phyloP scores from a whole-genome alignment of 2,113 vertebrate species.

The Mormyrus lacerda region DNA sequence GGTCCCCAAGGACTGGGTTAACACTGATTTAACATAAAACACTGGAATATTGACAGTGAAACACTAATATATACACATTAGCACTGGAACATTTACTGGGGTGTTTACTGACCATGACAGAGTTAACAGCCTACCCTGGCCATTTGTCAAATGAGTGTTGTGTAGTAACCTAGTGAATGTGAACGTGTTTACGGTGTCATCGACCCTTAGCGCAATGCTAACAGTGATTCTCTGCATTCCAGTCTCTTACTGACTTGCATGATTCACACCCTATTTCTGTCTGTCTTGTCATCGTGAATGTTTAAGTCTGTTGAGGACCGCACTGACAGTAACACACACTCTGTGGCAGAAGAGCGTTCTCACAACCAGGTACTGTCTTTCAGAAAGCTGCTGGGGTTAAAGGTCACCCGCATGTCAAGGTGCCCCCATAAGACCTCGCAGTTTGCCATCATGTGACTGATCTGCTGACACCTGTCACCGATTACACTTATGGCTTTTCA shows the following conservation, averaged over 20 bases:
- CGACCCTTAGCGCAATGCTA: slow-evolving; percentile 37
- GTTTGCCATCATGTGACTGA: not conserved
- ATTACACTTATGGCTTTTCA: not conserved
- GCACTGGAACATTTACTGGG: not conserved
- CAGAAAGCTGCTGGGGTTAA: not conserved
- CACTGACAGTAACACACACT: slow-evolving; percentile 76
- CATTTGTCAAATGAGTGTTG: not conserved
- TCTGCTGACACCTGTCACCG: not conserved
- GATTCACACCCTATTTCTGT: slow-evolving; percentile 56
- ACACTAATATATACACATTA: not conserved
- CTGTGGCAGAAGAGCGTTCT: slow-evolving; percentile 70
- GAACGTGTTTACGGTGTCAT: not conserved
- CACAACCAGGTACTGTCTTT: slow-evolving; percentile 73
- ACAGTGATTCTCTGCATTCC: slow-evolving; percentile 43
- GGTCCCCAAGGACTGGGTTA: not conserved
- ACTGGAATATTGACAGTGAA: not conserved
- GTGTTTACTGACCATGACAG: not conserved
- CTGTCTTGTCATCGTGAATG: slow-evolving; percentile 58
- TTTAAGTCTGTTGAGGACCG: slow-evolving; percentile 78
- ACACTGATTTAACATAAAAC: not conserved
- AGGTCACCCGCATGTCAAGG: not conserved
- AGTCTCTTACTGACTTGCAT: slow-evolving; percentile 48
- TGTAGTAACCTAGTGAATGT: slow-evolving; percentile 1
- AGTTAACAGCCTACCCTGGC: not conserved
- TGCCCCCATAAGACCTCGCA: slow-evolving; percentile 11